Percentiles rank a stretch among this genome's conserved stretches.
Conservation (phyloP, 2,113 vertebrate species). For the Nesospiza acunhae region DNA sequence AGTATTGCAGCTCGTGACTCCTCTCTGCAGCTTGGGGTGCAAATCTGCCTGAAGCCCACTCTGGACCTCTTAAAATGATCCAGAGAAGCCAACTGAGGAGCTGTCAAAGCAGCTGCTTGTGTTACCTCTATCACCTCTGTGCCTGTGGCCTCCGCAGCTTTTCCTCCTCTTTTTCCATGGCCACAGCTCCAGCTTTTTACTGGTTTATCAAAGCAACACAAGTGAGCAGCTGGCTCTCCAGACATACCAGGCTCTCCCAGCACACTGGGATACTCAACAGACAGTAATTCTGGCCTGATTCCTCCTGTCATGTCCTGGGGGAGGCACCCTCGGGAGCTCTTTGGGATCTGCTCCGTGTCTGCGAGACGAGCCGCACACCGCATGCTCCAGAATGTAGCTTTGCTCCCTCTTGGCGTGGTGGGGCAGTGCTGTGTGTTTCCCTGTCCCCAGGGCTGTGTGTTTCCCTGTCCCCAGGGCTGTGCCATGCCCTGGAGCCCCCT, state of each 20-base stretch:
- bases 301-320: not conserved
- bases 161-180: not conserved
- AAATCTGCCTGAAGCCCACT: not conserved
- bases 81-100: not conserved
- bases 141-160: not conserved
- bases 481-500: not conserved
- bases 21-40: not conserved
- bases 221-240: not conserved
- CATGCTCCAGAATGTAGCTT: fast-evolving
- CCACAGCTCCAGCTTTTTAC: not conserved
- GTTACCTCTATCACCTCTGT: not conserved
- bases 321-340: not conserved
- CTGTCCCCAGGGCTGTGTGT: not conserved
- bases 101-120: not conserved
- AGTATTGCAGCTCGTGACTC: not conserved
- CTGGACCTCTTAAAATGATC: not conserved
- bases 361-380: fast-evolving
- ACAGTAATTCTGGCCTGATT: not conserved
- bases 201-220: not conserved
- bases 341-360: fast-evolving
- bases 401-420: not conserved
- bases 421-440: not conserved
- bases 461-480: not conserved
- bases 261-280: not conserved
- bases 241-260: not conserved